Conservation (phyloP, 2,888 invertebrate species). For the Epinotia brunnichana region DNA sequence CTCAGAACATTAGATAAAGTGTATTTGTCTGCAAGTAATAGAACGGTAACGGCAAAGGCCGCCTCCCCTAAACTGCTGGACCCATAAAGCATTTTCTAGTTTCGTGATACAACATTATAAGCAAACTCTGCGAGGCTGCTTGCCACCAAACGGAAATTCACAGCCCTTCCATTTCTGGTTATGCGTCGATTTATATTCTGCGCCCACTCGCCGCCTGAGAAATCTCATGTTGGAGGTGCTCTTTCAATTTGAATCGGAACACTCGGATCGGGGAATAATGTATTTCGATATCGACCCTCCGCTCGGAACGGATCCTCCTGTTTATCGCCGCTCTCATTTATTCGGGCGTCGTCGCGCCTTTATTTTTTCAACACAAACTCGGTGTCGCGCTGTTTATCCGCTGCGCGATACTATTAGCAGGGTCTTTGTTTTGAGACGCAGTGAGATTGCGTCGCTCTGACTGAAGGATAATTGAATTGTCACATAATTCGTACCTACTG, state of each 20-base stretch:
- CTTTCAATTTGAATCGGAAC: slow-evolving; percentile 85
- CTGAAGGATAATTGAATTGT: slow-evolving; percentile 77
- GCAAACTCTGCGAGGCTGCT: slow-evolving; percentile 61
- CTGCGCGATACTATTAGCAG: slow-evolving; percentile 76
- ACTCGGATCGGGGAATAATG: slow-evolving; percentile 84
- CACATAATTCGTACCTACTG: slow-evolving; percentile 59
- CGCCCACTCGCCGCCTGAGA: slow-evolving; percentile 83
- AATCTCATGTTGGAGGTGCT: slow-evolving; percentile 84
- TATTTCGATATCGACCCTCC: slow-evolving; percentile 83
- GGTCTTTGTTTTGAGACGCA: slow-evolving; percentile 77
- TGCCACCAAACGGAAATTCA: slow-evolving; percentile 78
- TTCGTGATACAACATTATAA: slow-evolving; percentile 51
- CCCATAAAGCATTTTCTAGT: slow-evolving; percentile 26
- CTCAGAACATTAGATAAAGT: not conserved
- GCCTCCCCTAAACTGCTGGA: not conserved
- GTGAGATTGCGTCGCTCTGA: slow-evolving; percentile 71
- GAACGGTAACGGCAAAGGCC: not conserved
- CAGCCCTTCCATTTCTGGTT: slow-evolving; percentile 81
- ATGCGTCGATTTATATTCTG: slow-evolving; percentile 84
- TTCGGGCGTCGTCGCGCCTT: slow-evolving; percentile 82
- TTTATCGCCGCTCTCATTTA: slow-evolving; percentile 83
- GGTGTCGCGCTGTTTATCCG: slow-evolving; percentile 78
- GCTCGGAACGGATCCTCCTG: slow-evolving; percentile 80
- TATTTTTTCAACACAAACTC: slow-evolving; percentile 81
- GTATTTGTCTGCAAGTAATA: not conserved